Evolutionary conservation across 2,113 vertebrate genomes (phyloP).

Genomic region (Mesocricetus auratus): DNA sequence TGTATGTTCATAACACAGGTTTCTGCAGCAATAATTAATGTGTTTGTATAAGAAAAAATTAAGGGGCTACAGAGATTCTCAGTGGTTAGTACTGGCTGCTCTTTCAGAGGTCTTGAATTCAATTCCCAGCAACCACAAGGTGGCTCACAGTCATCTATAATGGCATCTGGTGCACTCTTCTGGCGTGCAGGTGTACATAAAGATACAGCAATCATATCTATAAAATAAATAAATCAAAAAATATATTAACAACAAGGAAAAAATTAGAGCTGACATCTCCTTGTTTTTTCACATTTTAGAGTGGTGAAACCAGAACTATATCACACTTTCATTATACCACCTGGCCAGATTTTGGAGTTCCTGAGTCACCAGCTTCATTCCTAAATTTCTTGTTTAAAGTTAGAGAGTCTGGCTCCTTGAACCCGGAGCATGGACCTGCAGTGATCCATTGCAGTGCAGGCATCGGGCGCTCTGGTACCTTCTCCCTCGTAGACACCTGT

Average conservation of each 20-base stretch:
- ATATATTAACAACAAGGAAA: neutral
- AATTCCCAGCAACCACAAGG: neutral
- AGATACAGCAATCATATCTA: neutral
- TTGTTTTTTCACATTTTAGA: slow-evolving; percentile 81
- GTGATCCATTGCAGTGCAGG: slow-evolving; percentile 98
- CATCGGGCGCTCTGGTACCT: slow-evolving; percentile 97
- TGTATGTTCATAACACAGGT: neutral
- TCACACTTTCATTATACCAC: slow-evolving; percentile 99
- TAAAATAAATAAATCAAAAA: neutral
- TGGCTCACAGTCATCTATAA: neutral
- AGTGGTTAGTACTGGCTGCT: neutral
- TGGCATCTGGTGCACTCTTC: neutral
- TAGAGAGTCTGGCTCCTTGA: slow-evolving; percentile 94
- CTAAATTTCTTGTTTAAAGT: slow-evolving; percentile 98
- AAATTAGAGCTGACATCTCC: neutral
- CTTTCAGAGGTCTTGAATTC: neutral
- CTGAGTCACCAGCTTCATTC: slow-evolving; percentile 97
- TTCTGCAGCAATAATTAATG: neutral
- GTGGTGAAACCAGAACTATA: slow-evolving; percentile 93
- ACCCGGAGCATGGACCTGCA: slow-evolving; percentile 91
- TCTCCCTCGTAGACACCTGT: slow-evolving; percentile 97
- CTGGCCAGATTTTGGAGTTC: slow-evolving; percentile 99
- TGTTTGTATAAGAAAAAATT: neutral
- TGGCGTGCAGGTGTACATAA: neutral
- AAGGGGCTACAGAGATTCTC: neutral